phyloP scores from a whole-genome alignment of 2,797 vertebrate genomes.

The Siniperca obscura region DNA sequence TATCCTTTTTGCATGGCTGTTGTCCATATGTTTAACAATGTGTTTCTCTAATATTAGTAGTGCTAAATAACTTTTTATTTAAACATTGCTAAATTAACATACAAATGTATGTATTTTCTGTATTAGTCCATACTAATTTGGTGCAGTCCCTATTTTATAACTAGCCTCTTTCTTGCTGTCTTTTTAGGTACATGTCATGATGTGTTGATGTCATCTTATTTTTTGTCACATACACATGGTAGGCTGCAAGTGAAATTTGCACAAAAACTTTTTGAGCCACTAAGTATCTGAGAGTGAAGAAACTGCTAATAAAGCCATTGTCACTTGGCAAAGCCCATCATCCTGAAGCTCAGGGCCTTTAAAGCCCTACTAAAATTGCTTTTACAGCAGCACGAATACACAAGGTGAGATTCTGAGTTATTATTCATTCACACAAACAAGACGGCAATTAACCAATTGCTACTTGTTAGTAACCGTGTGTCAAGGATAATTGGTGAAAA shows the following conservation, averaged over 20 bases:
- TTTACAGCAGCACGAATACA: conserved; percentile 31
- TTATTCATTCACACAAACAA: conserved; percentile 58
- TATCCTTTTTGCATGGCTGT: neutral
- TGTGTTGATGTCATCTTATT: neutral
- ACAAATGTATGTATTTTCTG: neutral
- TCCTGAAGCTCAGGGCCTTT: neutral
- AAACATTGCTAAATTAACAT: neutral
- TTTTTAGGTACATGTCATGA: neutral
- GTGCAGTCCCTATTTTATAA: neutral
- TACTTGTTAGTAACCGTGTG: conserved; percentile 45
- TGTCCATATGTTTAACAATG: neutral
- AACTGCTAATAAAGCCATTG: conserved; percentile 11
- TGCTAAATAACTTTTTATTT: neutral
- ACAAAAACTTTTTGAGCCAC: conserved; percentile 4
- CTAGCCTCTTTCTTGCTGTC: neutral
- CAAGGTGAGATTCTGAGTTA: conserved; percentile 58
- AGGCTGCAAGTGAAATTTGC: conserved; percentile 9
- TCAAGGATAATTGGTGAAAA: conserved; percentile 41
- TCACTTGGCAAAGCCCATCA: conserved; percentile 16
- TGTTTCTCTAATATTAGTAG: neutral
- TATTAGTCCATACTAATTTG: neutral
- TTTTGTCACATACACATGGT: neutral
- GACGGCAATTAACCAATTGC: conserved; percentile 61
- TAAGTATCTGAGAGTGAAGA: conserved; percentile 1
- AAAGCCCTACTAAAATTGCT: conserved; percentile 15